Percentiles rank a stretch among this genome's conserved stretches.
Evolutionary conservation across 2,797 vertebrate species (phyloP).

Genomic region (Protosalanx chinensis): DNA sequence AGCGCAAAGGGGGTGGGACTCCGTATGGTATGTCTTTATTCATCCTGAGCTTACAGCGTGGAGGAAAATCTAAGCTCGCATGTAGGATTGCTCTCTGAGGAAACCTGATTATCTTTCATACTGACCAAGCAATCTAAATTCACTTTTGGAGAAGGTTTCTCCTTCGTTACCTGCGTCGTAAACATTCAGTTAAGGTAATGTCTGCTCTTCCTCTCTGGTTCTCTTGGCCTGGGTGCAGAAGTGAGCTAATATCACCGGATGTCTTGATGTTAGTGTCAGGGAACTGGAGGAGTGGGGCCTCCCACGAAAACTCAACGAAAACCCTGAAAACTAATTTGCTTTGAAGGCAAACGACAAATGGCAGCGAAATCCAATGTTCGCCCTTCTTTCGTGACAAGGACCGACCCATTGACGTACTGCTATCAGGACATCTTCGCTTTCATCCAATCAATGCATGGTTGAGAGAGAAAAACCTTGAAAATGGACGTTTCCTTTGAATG

Average conservation of each 20-base stretch:
- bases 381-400: slow-evolving; percentile 32
- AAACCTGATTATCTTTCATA: slow-evolving; percentile 68
- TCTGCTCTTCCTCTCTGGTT: slow-evolving; percentile 22
- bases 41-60: background rate
- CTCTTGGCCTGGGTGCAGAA: too few relatives aligned
- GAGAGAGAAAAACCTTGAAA: slow-evolving; percentile 34
- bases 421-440: slow-evolving; percentile 39
- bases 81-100: slow-evolving; percentile 50
- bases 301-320: slow-evolving; percentile 2
- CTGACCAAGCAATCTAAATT: slow-evolving; percentile 68
- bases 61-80: slow-evolving; percentile 70
- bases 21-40: background rate
- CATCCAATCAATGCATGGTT: slow-evolving; percentile 45
- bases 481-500: background rate
- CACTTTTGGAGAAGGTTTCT: slow-evolving; percentile 60
- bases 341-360: slow-evolving; percentile 37
- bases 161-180: slow-evolving; percentile 61
- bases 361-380: slow-evolving; percentile 35
- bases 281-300: slow-evolving; percentile 22
- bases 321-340: slow-evolving; percentile 31
- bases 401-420: slow-evolving; percentile 33
- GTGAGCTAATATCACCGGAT: background rate
- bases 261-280: background rate
- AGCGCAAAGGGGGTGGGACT: slow-evolving; percentile 6
- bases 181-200: slow-evolving; percentile 63